A percentile compares a stretch with the other conserved stretches of the same genome.
These are phyloP conservation scores for Zaprionus tsacasi DNA, from an alignment of 1,140 invertebrate species.

Conservation along the genomic window DNA sequence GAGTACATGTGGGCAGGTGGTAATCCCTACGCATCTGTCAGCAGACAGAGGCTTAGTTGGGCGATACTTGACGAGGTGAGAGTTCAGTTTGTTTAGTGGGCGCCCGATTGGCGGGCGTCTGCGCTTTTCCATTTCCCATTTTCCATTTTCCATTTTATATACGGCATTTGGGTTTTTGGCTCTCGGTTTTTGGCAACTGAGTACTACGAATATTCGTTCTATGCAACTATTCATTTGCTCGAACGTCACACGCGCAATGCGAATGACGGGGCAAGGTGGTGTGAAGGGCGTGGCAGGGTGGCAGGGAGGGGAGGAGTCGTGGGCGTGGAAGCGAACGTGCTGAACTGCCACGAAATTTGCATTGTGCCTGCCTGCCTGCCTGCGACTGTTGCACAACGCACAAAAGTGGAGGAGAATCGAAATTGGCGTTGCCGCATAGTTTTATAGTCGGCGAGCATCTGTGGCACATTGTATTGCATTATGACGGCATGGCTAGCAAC, in stretches of 20 bases:
- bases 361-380: constrained; percentile 36
- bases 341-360: constrained; percentile 45
- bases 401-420: constrained; percentile 28
- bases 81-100: constrained; percentile 72
- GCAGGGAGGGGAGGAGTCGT: background rate
- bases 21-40: constrained; percentile 27
- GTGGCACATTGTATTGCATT: constrained; percentile 58
- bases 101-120: constrained; percentile 59
- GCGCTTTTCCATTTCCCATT: constrained; percentile 31
- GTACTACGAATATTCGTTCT: constrained; percentile 1
- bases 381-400: constrained; percentile 16
- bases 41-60: constrained; percentile 29
- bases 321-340: background rate
- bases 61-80: constrained; percentile 56
- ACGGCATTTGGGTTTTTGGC: too few species aligned
- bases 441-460: constrained; percentile 61
- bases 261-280: background rate
- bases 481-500: constrained; percentile 24
- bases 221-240: background rate
- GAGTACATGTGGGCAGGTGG: constrained; percentile 36
- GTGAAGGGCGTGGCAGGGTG: background rate
- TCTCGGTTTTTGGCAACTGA: constrained; percentile 22
- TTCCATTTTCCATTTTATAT: constrained; percentile 7
- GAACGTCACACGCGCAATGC: constrained; percentile 29
- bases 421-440: constrained; percentile 56